Conservation (phyloP, 2,888 invertebrate genomes). For the Bellardia pandia region DNA sequence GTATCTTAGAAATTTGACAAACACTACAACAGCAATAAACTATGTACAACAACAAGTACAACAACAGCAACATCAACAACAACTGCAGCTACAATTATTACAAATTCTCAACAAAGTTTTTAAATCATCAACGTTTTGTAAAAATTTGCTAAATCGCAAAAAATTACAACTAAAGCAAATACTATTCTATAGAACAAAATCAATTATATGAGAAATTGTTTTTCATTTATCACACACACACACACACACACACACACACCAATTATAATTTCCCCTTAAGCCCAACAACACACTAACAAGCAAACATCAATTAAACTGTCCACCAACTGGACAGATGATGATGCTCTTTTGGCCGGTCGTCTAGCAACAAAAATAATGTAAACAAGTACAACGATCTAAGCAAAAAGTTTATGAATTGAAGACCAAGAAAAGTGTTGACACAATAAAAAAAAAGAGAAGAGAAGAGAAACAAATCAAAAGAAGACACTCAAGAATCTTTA, state of each 20-base stretch:
- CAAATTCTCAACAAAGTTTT: conserved; percentile 48
- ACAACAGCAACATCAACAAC: conserved; percentile 33
- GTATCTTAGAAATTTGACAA: conserved; percentile 1
- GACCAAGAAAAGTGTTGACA: conserved; percentile 32
- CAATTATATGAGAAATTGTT: conserved; percentile 42
- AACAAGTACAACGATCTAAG: conserved; percentile 76
- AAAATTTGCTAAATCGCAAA: conserved; percentile 55
- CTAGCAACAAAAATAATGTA: conserved; percentile 46
- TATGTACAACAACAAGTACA: conserved; percentile 40
- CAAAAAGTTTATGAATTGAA: conserved; percentile 43
- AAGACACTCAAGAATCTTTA: conserved; percentile 7
- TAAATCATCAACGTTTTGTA: conserved; percentile 54
- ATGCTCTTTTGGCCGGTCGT: neutral
- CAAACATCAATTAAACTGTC: neutral
- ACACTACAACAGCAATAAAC: conserved; percentile 37
- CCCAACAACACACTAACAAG: neutral
- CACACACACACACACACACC: neutral
- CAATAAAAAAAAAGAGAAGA: conserved; percentile 8
- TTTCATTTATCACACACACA: conserved; percentile 31
- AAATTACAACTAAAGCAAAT: conserved; percentile 36
- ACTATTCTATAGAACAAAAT: conserved; percentile 4
- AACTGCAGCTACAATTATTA: conserved; percentile 49
- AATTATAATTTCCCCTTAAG: neutral
- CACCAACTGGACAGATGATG: conserved; percentile 4
- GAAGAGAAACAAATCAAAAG: conserved; percentile 27